phyloP scores from a whole-genome alignment of 1,140 invertebrate species.

The Holotrichia oblita region DNA sequence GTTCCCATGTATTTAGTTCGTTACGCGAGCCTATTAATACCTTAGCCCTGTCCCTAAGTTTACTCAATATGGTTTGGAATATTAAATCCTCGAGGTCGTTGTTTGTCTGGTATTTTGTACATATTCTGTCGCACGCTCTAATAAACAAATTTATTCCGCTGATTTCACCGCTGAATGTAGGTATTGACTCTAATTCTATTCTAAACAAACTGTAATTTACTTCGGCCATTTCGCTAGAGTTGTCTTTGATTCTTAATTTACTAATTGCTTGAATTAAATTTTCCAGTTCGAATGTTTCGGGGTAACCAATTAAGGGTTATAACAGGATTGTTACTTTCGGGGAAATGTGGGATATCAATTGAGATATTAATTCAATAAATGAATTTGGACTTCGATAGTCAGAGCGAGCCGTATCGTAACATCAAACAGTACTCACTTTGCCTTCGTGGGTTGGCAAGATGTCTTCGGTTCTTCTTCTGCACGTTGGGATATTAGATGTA shows the following conservation, averaged over 20 bases:
- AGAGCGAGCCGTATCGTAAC: background rate
- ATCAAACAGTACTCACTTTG: too few relatives aligned
- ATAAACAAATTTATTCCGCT: background rate
- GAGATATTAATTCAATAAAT: slow-evolving; percentile 11
- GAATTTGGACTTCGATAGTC: background rate
- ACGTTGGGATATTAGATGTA: too few relatives aligned
- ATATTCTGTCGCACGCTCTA: background rate
- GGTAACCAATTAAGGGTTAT: background rate
- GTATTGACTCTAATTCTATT: slow-evolving; percentile 33
- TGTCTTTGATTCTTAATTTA: background rate
- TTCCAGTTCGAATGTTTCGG: slow-evolving; percentile 14
- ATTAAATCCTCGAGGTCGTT: background rate
- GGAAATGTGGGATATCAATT: background rate
- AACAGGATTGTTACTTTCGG: background rate
- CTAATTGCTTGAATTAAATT: background rate
- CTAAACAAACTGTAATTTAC: background rate
- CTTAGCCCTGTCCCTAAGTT: slow-evolving; percentile 13
- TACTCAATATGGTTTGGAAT: background rate
- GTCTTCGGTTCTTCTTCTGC: too few relatives aligned
- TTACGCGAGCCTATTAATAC: background rate
- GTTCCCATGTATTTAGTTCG: slow-evolving; percentile 24
- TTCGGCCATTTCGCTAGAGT: background rate
- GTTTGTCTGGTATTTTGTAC: background rate
- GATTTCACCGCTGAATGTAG: background rate
- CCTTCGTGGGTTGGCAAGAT: too few relatives aligned